A percentile compares a stretch with the other conserved stretches of the same genome.
phyloP scores from a whole-genome alignment of 2,113 vertebrate species.

The Hemicordylus capensis region DNA sequence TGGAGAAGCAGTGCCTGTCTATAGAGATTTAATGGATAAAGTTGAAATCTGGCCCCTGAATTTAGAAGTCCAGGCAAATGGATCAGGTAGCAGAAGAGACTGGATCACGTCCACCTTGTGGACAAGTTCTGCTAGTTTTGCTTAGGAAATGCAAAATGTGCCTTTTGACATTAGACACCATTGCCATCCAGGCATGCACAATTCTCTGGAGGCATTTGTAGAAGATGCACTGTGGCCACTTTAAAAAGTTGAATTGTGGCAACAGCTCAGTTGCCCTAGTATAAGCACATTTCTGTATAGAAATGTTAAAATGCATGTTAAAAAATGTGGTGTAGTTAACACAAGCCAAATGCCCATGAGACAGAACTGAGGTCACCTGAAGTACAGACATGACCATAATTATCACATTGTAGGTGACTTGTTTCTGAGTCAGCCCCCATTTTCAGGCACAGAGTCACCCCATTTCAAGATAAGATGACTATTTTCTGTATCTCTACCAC shows the following conservation, averaged over 20 bases:
- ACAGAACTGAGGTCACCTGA: not conserved
- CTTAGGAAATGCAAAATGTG: not conserved
- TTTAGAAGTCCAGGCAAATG: not conserved
- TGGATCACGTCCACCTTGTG: too few species aligned
- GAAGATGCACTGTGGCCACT: too few species aligned
- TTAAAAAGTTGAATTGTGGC: not conserved
- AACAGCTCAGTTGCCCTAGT: not conserved
- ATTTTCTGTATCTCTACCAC: conserved; percentile 16
- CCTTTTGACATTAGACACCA: not conserved
- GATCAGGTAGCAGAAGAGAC: not conserved
- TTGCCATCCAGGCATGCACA: not conserved
- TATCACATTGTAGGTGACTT: not conserved
- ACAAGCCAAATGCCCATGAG: not conserved
- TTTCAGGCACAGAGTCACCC: conserved; percentile 17
- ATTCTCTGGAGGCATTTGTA: not conserved
- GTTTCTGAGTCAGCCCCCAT: conserved; percentile 14
- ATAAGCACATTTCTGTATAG: not conserved
- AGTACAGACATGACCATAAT: not conserved
- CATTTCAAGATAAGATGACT: conserved; percentile 18
- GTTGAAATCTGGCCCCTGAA: not conserved
- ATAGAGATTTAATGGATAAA: too few species aligned
- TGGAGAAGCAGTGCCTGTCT: not conserved
- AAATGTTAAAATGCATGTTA: not conserved
- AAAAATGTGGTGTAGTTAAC: not conserved
- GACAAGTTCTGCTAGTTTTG: not conserved